Percentiles rank a stretch among this genome's conserved stretches.
Evolutionary conservation across 2,113 vertebrate genomes (phyloP).

Genomic region (Podarcis cretensis): DNA sequence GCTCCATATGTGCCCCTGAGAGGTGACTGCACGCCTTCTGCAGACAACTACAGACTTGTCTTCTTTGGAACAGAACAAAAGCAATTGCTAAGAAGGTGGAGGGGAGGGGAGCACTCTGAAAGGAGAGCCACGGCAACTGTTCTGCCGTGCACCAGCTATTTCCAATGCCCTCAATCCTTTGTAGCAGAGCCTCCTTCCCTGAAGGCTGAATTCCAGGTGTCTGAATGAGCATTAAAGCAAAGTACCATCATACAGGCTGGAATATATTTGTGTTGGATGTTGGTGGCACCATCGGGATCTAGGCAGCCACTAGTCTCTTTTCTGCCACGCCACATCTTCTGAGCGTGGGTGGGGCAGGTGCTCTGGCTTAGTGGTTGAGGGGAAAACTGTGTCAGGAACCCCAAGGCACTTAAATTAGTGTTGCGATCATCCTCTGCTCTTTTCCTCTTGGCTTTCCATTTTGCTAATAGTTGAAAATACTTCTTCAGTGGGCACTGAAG

Average conservation of each 20-base stretch:
- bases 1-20: neutral
- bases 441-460: neutral
- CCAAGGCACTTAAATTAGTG: neutral
- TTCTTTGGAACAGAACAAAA: neutral
- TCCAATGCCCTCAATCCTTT: neutral
- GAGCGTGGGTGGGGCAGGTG: slow-evolving; percentile 39
- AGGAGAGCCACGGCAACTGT: neutral
- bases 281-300: neutral
- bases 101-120: neutral
- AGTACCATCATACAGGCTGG: neutral
- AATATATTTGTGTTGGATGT: slow-evolving; percentile 16
- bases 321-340: neutral
- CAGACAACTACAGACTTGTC: too few relatives aligned
- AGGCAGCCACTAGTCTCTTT: neutral
- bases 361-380: neutral
- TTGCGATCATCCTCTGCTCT: neutral
- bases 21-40: neutral
- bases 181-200: neutral
- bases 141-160: neutral
- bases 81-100: neutral
- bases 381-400: too few relatives aligned
- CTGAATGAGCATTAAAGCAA: neutral
- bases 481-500: neutral
- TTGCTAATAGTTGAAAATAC: neutral
- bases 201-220: neutral